phyloP scores from a whole-genome alignment of 2,113 vertebrate genomes.

The Urocitellus parryii region DNA sequence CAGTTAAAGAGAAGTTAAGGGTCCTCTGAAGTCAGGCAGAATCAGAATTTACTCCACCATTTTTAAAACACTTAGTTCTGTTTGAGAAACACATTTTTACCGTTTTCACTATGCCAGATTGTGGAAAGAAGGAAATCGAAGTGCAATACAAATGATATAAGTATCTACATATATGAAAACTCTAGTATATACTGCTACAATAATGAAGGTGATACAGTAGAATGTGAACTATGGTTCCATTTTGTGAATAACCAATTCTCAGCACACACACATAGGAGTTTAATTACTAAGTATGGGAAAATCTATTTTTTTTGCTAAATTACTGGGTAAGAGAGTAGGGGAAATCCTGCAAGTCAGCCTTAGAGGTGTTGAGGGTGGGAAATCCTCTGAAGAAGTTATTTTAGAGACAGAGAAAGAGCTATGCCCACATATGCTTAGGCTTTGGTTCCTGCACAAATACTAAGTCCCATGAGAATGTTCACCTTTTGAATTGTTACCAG shows the following conservation, averaged over 20 bases:
- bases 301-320: slow-evolving; percentile 4
- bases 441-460: not conserved
- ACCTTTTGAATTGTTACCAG: not conserved
- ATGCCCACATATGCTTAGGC: not conserved
- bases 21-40: not conserved
- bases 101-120: not conserved
- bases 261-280: not conserved
- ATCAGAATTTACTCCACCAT: not conserved
- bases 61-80: not conserved
- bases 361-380: not conserved
- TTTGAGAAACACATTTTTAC: slow-evolving; percentile 17
- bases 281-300: not conserved
- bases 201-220: not conserved
- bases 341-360: not conserved
- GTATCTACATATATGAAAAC: not conserved
- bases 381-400: not conserved
- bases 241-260: not conserved
- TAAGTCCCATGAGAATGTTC: not conserved
- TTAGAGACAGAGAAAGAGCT: not conserved
- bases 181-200: not conserved
- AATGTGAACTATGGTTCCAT: not conserved
- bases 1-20: not conserved
- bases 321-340: not conserved
- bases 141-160: not conserved
- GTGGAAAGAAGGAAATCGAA: not conserved